These are phyloP conservation scores for Cnemophilus loriae DNA, from an alignment of 2,113 vertebrate species.

Conservation along the genomic window DNA sequence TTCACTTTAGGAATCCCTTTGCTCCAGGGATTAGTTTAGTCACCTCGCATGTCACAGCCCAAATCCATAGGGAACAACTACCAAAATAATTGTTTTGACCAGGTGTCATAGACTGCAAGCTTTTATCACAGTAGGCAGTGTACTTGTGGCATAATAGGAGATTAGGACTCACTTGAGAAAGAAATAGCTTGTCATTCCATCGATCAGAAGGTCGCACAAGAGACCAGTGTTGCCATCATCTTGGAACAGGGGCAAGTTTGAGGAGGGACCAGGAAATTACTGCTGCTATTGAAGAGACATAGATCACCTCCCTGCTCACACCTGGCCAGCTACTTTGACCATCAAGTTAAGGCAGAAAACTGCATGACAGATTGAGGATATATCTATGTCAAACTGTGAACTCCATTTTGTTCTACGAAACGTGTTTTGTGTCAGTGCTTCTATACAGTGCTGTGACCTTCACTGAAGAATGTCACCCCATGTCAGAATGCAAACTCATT, in stretches of 20 bases:
- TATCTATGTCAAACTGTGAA: neutral
- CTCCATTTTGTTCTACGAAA: conserved; percentile 16
- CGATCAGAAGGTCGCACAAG: conserved; percentile 17
- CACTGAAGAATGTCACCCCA: neutral
- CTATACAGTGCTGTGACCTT: neutral
- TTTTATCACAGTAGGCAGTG: conserved; percentile 51
- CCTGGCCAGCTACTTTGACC: conserved; percentile 34
- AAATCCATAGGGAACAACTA: neutral
- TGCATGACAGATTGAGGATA: conserved; percentile 13
- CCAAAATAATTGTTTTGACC: conserved; percentile 63
- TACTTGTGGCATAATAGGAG: conserved; percentile 51
- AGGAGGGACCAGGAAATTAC: conserved; percentile 46
- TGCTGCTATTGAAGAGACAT: conserved; percentile 30
- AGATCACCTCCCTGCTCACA: conserved; percentile 19
- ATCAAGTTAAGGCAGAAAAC: conserved; percentile 8
- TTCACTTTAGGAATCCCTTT: conserved; percentile 41
- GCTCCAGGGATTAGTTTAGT: conserved; percentile 28
- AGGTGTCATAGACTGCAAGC: conserved; percentile 29
- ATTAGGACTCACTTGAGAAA: conserved; percentile 60
- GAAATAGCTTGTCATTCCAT: conserved; percentile 61
- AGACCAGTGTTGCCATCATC: neutral
- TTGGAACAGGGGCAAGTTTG: neutral
- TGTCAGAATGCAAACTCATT: neutral
- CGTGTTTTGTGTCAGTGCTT: neutral
- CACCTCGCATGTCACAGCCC: neutral